Evolutionary conservation across 2,888 invertebrate genomes (phyloP), one percentile per base, ranked within the genome.

Genomic region (Crioceris asparagi): DNA sequence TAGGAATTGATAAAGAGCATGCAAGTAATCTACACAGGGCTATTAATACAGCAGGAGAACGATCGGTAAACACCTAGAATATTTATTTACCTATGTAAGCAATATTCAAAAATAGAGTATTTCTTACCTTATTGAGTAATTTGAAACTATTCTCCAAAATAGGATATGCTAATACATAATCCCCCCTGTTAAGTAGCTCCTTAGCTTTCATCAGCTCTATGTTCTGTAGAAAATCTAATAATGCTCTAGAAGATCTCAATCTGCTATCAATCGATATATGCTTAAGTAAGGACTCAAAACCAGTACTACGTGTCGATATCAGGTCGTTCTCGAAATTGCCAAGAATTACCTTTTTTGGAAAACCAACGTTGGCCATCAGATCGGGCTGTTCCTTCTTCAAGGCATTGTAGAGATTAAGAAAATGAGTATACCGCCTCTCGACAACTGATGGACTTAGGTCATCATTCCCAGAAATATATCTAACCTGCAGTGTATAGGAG

Each of bases 391-490:
- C 73, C 42, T 71, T 74, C 50, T 71, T 76, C 16, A 83, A 61
- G 2, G 68, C 67, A 46, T 68, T 71, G 54, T 75, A 81, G 3
- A 83, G 64, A 42, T 73, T 73, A 34, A 75, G 63, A 57, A 83
- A 83, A 51, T 83, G 76, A 5, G 81, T 80, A 57, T 83, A 83
- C 48, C 83, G 69, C 35, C 83, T 65, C 52, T 81, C 79, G 32
- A 82, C 74, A 41, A 70, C 70, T 1, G 74, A 75, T 12, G 81
- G 77, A 21, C 67, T 53, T 23, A 49, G 59, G 60, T 81, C 80
- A 44, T 65, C 63, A 45, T 60, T 66, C 12, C 66, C 63, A n/a
- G 70, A 66, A 48, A 75, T 71, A 53, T 74, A 77, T 25, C 74
- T 65, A 19, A 78, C 74, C 57, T 74, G 74, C 35, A 83, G 54